A percentile compares a stretch with the other conserved stretches of the same genome.
Conservation (phyloP, 1,140 invertebrate species). For the Apis laboriosa region DNA sequence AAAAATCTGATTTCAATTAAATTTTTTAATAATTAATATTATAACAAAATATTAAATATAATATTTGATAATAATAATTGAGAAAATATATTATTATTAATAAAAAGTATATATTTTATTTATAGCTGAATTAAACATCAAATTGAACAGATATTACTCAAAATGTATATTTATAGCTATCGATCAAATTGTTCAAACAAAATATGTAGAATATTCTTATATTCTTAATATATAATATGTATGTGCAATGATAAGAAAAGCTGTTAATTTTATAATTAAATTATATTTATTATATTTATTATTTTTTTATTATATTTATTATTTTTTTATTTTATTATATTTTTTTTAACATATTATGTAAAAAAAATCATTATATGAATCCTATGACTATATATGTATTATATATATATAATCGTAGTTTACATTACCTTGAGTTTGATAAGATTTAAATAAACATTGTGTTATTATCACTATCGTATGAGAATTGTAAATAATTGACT, state of each 20-base stretch:
- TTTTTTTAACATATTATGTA: too few relatives aligned
- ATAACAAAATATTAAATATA: not conserved
- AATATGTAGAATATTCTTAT: not conserved
- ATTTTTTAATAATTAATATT: not conserved
- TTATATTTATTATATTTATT: not conserved
- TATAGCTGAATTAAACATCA: constrained; percentile 63
- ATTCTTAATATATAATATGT: not conserved
- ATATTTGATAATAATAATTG: not conserved
- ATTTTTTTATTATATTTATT: too few relatives aligned
- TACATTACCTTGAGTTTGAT: too few relatives aligned
- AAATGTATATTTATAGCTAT: constrained; percentile 19
- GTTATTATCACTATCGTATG: too few relatives aligned
- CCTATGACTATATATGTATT: too few relatives aligned
- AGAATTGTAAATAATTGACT: too few relatives aligned
- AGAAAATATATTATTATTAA: constrained; percentile 26
- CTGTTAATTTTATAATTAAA: not conserved
- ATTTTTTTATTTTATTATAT: too few relatives aligned
- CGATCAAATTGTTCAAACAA: not conserved
- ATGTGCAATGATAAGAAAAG: not conserved
- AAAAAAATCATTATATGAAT: too few relatives aligned
- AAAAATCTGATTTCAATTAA: not conserved
- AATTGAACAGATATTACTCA: constrained; percentile 66
- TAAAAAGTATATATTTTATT: constrained; percentile 71
- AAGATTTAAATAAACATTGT: too few relatives aligned
- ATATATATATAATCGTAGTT: too few relatives aligned